phyloP scores from a whole-genome alignment of 2,888 invertebrate species.

The Minunthozetes semirufus region DNA sequence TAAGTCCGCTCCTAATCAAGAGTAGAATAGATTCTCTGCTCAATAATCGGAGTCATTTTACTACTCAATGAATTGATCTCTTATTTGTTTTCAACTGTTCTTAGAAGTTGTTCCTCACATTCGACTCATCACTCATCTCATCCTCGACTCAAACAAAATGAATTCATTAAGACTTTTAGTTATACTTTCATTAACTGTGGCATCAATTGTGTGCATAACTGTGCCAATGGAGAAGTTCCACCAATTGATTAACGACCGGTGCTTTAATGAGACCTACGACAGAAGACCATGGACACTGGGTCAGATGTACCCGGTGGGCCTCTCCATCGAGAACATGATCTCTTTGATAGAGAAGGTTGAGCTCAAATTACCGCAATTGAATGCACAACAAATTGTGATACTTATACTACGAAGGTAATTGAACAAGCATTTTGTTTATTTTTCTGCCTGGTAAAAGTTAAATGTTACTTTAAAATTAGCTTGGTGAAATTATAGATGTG shows the following conservation, averaged over 20 bases:
- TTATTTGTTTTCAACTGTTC: not conserved
- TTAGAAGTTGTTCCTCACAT: not conserved
- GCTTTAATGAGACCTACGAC: slow-evolving; percentile 26
- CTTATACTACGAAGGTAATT: slow-evolving; percentile 26
- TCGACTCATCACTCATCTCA: not conserved
- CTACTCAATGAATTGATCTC: too few species aligned
- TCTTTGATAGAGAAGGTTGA: slow-evolving; percentile 40
- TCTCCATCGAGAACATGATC: slow-evolving; percentile 39
- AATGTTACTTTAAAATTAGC: not conserved
- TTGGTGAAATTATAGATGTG: too few species aligned
- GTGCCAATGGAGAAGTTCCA: not conserved
- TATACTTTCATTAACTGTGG: not conserved
- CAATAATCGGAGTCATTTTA: too few species aligned
- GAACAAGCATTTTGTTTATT: too few species aligned
- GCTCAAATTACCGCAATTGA: slow-evolving; percentile 15
- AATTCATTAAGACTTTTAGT: slow-evolving; percentile 9
- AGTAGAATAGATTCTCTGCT: too few species aligned
- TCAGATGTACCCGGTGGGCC: slow-evolving; percentile 38
- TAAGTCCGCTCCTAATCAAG: too few species aligned
- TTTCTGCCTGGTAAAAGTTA: too few species aligned
- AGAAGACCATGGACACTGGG: slow-evolving; percentile 35
- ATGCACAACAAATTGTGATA: not conserved
- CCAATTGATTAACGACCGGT: not conserved
- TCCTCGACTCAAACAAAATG: not conserved
- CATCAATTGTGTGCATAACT: not conserved